A percentile compares a stretch with the other conserved stretches of the same genome.
Conservation (phyloP, 2,888 invertebrate species). For the Carterocephalus palaemon region DNA sequence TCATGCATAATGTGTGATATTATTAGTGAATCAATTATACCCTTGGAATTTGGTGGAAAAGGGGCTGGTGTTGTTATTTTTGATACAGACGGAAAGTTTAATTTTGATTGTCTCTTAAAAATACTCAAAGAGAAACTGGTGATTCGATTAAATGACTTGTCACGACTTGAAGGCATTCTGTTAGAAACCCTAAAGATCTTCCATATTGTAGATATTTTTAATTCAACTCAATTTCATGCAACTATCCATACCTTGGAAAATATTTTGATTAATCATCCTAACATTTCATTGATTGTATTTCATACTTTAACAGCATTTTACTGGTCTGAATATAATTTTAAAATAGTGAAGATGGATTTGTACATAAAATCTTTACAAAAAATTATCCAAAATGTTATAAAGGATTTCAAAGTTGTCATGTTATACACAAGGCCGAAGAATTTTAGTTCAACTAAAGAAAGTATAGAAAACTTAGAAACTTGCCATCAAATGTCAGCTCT, state of each 20-base stretch:
- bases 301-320: slow-evolving; percentile 73
- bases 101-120: slow-evolving; percentile 41
- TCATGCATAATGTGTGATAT: slow-evolving; percentile 54
- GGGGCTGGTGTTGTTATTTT: slow-evolving; percentile 57
- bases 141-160: slow-evolving; percentile 11
- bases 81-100: slow-evolving; percentile 65
- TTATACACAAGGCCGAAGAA: slow-evolving; percentile 76
- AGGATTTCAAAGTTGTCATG: slow-evolving; percentile 68
- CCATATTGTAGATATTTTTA: slow-evolving; percentile 56
- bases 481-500: slow-evolving; percentile 40
- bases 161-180: slow-evolving; percentile 35
- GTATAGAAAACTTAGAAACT: slow-evolving; percentile 41
- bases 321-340: slow-evolving; percentile 71
- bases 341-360: slow-evolving; percentile 68
- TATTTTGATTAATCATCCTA: slow-evolving; percentile 51
- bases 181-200: slow-evolving; percentile 45
- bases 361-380: slow-evolving; percentile 66
- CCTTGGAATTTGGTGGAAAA: slow-evolving; percentile 42
- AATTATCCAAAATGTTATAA: slow-evolving; percentile 63
- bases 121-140: slow-evolving; percentile 39
- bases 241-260: slow-evolving; percentile 66
- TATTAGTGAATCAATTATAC: slow-evolving; percentile 53
- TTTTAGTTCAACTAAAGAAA: slow-evolving; percentile 63
- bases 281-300: slow-evolving; percentile 61
- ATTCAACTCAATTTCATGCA: slow-evolving; percentile 59